These are phyloP conservation scores for Tinamus major DNA, from an alignment of 2,797 vertebrate genomes.

Conservation along the genomic window DNA sequence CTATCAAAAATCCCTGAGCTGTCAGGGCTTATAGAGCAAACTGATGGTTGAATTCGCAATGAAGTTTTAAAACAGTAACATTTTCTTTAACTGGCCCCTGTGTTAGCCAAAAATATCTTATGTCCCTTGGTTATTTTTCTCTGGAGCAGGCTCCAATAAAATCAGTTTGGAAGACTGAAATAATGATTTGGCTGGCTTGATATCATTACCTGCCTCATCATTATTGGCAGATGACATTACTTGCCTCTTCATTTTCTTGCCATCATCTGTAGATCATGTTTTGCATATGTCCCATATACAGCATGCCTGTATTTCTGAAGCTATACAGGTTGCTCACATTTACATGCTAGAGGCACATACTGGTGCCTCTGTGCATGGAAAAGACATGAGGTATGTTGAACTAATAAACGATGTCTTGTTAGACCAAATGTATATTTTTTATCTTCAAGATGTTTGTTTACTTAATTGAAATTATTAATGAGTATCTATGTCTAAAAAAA, in stretches of 20 bases:
- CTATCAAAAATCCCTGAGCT: background rate
- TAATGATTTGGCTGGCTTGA: background rate
- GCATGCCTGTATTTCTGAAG: no score
- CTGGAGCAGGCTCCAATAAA: background rate
- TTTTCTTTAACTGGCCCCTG: background rate
- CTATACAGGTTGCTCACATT: background rate
- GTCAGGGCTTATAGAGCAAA: background rate
- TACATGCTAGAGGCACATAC: fast-evolving
- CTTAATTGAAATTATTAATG: background rate
- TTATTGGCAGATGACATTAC: background rate
- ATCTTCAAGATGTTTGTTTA: background rate
- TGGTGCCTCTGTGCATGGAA: background rate
- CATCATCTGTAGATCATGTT: background rate
- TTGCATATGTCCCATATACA: no score
- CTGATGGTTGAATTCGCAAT: background rate
- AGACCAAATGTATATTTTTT: background rate
- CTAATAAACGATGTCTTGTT: background rate
- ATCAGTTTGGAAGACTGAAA: background rate
- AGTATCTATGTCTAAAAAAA: background rate
- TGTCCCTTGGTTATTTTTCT: background rate
- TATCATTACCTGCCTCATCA: background rate
- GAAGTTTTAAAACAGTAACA: fast-evolving
- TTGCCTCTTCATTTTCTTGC: background rate
- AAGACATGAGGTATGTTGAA: background rate
- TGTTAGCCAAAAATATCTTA: background rate